phyloP scores from a whole-genome alignment of 1,140 invertebrate species.

The Nixonia krombeini region DNA sequence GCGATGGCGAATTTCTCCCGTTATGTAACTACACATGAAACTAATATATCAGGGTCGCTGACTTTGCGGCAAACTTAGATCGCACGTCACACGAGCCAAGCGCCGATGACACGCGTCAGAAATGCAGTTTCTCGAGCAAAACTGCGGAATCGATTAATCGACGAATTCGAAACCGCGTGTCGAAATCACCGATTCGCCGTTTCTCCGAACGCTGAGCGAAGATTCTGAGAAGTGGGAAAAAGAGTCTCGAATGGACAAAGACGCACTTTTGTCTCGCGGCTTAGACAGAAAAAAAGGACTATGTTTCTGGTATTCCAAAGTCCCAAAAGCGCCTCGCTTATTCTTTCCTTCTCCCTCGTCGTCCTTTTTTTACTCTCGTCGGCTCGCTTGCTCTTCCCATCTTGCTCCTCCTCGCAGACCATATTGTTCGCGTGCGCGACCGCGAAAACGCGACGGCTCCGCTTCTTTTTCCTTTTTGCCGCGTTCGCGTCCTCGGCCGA shows the following conservation, averaged over 20 bases:
- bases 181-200: too few relatives aligned
- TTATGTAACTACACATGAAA: slow-evolving; percentile 62
- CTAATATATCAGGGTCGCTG: slow-evolving; percentile 58
- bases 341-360: neutral
- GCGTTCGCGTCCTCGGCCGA: slow-evolving; percentile 18
- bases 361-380: neutral
- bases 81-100: slow-evolving; percentile 48
- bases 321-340: neutral
- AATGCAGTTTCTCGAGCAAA: neutral
- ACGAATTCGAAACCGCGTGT: too few relatives aligned
- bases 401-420: slow-evolving; percentile 9
- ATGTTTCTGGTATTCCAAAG: neutral
- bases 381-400: neutral
- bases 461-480: slow-evolving; percentile 27
- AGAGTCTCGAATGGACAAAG: neutral
- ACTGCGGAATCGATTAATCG: too few relatives aligned
- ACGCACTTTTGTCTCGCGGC: neutral
- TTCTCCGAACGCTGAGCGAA: neutral
- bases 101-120: neutral
- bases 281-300: neutral
- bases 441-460: slow-evolving; percentile 16
- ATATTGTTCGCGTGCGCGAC: slow-evolving; percentile 29
- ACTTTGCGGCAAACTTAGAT: slow-evolving; percentile 57
- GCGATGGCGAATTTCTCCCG: slow-evolving; percentile 51
- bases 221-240: too few relatives aligned